Evolutionary conservation across 2,888 invertebrate genomes (phyloP).

Genomic region (Malthinus flaveolus): DNA sequence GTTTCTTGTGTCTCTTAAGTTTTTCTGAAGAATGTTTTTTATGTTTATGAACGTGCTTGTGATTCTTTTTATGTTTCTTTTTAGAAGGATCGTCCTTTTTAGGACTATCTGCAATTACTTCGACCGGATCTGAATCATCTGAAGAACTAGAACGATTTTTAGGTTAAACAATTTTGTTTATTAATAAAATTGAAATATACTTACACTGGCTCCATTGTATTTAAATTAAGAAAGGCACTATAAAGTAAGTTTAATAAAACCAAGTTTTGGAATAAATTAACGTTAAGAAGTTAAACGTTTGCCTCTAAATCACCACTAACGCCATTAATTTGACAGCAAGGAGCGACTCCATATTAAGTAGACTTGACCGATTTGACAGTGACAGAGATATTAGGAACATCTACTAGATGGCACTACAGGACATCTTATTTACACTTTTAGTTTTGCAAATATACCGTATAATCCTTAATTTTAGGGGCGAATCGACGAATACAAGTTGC

Average conservation of each 20-base stretch:
- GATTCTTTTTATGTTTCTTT: constrained; percentile 70
- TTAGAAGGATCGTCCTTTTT: constrained; percentile 42
- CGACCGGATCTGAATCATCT: constrained; percentile 31
- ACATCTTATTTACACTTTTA: no score
- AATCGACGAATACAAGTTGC: no score
- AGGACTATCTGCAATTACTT: constrained; percentile 23
- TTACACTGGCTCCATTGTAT: constrained; percentile 18
- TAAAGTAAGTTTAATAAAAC: constrained; percentile 1
- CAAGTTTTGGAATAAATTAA: no score
- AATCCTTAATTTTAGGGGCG: no score
- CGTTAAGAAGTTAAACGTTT: no score
- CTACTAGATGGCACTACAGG: no score
- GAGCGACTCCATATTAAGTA: no score
- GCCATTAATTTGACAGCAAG: no score
- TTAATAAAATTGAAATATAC: constrained; percentile 2
- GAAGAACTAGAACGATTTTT: constrained; percentile 29
- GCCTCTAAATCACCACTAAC: no score
- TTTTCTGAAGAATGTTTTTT: constrained; percentile 57
- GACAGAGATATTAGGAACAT: no score
- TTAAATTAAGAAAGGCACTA: background rate
- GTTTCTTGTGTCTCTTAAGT: constrained; percentile 68
- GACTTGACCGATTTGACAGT: no score
- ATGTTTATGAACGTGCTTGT: constrained; percentile 58
- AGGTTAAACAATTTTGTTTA: constrained; percentile 17
- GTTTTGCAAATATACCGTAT: no score